Conservation (phyloP, 1,140 invertebrate species). For the Anastrepha ludens region DNA sequence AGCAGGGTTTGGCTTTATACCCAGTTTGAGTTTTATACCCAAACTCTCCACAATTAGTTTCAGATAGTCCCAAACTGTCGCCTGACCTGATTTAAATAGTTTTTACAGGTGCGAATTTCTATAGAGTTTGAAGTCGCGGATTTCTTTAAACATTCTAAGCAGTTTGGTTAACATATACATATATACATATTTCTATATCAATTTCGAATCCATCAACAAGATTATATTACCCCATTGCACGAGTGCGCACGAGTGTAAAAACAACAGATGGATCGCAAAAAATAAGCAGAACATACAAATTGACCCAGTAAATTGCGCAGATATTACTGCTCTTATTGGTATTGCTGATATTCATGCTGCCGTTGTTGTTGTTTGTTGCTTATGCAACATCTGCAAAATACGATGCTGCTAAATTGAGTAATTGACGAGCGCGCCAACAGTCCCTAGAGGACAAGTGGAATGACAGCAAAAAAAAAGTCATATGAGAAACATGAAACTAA, state of each 20-base stretch:
- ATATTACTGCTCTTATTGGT: conserved; percentile 48
- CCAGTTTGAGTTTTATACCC: no score
- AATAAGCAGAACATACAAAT: conserved; percentile 42
- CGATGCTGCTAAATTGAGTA: conserved; percentile 22
- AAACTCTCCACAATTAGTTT: no score
- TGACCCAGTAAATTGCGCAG: conserved; percentile 45
- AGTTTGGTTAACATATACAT: no score
- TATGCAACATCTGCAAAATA: conserved; percentile 38
- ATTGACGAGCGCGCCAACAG: conserved; percentile 9
- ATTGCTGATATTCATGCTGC: neutral
- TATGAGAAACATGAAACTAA: neutral
- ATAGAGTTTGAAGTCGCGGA: no score
- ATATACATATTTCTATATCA: no score
- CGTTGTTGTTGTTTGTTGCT: conserved; percentile 16
- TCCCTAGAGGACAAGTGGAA: neutral
- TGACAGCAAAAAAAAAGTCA: neutral
- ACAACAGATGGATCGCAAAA: neutral
- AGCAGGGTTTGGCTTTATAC: no score
- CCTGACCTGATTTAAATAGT: no score
- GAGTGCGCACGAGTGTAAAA: neutral
- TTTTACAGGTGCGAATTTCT: no score
- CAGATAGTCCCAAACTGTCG: no score
- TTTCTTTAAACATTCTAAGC: no score
- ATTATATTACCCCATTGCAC: no score
- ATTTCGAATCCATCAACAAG: no score